phyloP scores from a whole-genome alignment of 2,113 vertebrate genomes.

The Passer domesticus region DNA sequence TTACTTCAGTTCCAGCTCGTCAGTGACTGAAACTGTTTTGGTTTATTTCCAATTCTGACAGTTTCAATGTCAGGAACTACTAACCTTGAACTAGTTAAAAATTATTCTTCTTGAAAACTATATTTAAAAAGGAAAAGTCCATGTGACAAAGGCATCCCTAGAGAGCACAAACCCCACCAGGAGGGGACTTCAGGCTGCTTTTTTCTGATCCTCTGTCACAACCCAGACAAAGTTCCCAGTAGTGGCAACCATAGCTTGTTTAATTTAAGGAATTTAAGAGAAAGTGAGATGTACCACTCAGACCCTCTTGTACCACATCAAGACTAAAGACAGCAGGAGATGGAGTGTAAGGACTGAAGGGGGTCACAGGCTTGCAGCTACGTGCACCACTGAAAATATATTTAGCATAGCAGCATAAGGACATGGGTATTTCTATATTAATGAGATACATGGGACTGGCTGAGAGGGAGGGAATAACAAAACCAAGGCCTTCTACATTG shows the following conservation, averaged over 20 bases:
- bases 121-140: background rate
- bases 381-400: background rate
- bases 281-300: background rate
- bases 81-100: background rate
- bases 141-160: background rate
- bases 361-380: background rate
- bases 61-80: background rate
- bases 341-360: background rate
- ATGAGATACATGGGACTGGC: background rate
- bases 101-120: background rate
- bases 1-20: background rate
- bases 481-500: fast-evolving
- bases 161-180: background rate
- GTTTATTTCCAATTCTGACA: background rate
- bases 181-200: background rate
- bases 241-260: background rate
- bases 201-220: background rate
- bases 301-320: background rate
- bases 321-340: background rate
- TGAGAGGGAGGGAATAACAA: background rate
- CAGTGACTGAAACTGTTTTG: background rate
- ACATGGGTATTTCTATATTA: background rate
- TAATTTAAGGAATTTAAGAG: background rate
- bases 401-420: background rate
- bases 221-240: background rate